A percentile compares a stretch with the other conserved stretches of the same genome.
phyloP scores from a whole-genome alignment of 2,797 vertebrate species.

The Lagocephalus sceleratus region DNA sequence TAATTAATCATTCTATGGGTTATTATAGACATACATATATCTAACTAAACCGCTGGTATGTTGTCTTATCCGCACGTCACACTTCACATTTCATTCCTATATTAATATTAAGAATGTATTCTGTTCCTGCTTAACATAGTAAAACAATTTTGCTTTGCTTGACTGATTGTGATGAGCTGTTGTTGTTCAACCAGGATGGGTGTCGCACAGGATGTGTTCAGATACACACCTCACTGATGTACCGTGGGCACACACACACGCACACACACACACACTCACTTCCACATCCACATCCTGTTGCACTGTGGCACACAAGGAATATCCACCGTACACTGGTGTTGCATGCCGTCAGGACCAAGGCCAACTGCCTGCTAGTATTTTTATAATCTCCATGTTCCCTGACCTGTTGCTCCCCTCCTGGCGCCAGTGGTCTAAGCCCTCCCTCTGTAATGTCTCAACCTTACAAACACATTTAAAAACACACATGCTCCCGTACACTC shows the following conservation, averaged over 20 bases:
- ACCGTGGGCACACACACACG: background rate
- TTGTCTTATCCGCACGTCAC: background rate
- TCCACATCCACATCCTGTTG: conserved; percentile 56
- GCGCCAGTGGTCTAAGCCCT: conserved; percentile 79
- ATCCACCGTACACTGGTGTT: conserved; percentile 51
- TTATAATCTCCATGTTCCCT: conserved; percentile 83
- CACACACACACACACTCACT: conserved; percentile 28
- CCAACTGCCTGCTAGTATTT: conserved; percentile 81
- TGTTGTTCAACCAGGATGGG: too few species aligned
- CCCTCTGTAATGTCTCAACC: conserved; percentile 55
- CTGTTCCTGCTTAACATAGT: too few species aligned
- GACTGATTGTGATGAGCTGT: too few species aligned
- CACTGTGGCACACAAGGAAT: conserved; percentile 34
- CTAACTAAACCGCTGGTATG: background rate
- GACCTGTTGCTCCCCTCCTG: conserved; percentile 81
- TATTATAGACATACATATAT: background rate
- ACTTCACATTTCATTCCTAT: too few species aligned
- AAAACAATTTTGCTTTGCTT: background rate
- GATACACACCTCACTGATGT: background rate
- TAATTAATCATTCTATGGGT: background rate
- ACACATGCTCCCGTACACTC: conserved; percentile 61
- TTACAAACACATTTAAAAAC: conserved; percentile 31
- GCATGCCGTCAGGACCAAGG: conserved; percentile 62
- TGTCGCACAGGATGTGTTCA: too few species aligned
- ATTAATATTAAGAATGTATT: too few species aligned